phyloP scores from a whole-genome alignment of 1,140 invertebrate species.

The Nautilus pompilius region DNA sequence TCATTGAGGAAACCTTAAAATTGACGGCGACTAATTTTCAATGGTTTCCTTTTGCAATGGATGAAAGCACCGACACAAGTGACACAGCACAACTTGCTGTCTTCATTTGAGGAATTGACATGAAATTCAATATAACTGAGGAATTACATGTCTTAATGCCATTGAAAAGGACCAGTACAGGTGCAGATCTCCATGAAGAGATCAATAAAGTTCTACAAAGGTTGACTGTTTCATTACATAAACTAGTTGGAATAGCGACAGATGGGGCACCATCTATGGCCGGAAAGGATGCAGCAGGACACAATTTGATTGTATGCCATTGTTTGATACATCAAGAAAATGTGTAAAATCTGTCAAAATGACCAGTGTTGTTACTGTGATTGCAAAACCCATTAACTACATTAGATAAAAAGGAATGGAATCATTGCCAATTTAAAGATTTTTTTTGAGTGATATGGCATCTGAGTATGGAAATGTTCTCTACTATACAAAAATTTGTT shows the following conservation, averaged over 20 bases:
- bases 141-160: not conserved
- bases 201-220: not conserved
- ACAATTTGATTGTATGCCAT: not conserved
- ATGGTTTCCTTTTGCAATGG: too few species aligned
- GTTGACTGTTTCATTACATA: not conserved
- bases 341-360: not conserved
- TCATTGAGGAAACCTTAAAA: too few species aligned
- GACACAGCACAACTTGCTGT: not conserved
- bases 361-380: not conserved
- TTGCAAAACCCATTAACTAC: not conserved
- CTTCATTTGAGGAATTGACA: not conserved
- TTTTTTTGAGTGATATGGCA: not conserved
- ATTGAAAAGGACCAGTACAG: not conserved
- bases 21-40: too few species aligned
- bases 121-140: not conserved
- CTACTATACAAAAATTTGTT: not conserved
- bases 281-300: not conserved
- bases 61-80: not conserved
- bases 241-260: not conserved
- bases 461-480: not conserved
- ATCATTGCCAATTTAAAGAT: not conserved
- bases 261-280: not conserved
- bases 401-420: not conserved
- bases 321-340: not conserved
- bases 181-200: not conserved